A percentile compares a stretch with the other conserved stretches of the same genome.
Evolutionary conservation across 2,113 vertebrate species (phyloP).

Genomic region (Macquaria ambigua): DNA sequence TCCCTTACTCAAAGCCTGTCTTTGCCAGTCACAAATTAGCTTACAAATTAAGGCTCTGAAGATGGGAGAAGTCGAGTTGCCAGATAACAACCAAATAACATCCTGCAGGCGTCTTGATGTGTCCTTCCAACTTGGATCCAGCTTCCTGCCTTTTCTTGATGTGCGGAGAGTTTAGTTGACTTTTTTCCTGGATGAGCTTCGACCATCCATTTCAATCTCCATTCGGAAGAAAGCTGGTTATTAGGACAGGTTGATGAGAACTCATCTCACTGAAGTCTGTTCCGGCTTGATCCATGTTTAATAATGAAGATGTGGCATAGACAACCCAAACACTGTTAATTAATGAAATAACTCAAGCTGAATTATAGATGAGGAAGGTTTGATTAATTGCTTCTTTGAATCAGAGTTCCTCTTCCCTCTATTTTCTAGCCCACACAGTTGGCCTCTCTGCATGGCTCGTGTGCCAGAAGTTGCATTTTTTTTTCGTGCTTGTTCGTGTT

Average conservation of each 20-base stretch:
- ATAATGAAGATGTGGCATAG: constrained; percentile 70
- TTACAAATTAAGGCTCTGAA: constrained; percentile 81
- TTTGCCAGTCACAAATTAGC: constrained; percentile 77
- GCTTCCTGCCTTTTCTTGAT: constrained; percentile 71
- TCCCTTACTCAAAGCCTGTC: constrained; percentile 64
- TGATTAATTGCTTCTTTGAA: constrained; percentile 69
- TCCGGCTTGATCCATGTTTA: constrained; percentile 64
- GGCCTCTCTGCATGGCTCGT: constrained; percentile 27
- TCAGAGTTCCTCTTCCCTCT: constrained; percentile 24
- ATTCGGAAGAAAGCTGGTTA: constrained; percentile 50
- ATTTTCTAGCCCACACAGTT: constrained; percentile 44
- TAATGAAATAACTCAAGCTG: constrained; percentile 78
- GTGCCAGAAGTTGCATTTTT: constrained; percentile 27
- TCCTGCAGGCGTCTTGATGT: constrained; percentile 79
- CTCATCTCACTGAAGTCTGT: constrained; percentile 55
- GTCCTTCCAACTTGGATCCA: constrained; percentile 68
- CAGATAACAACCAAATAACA: constrained; percentile 77
- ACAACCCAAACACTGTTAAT: constrained; percentile 75
- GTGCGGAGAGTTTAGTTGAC: constrained; percentile 23
- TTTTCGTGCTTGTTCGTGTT: constrained; percentile 24
- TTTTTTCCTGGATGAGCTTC: constrained; percentile 38
- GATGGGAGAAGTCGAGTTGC: constrained; percentile 63
- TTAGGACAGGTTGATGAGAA: constrained; percentile 70
- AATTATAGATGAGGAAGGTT: constrained; percentile 74
- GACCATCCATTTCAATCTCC: constrained; percentile 56